Base-by-base conservation (phyloP, 2,888 invertebrate genomes). In the Mesorhabditis sp. region DNA sequence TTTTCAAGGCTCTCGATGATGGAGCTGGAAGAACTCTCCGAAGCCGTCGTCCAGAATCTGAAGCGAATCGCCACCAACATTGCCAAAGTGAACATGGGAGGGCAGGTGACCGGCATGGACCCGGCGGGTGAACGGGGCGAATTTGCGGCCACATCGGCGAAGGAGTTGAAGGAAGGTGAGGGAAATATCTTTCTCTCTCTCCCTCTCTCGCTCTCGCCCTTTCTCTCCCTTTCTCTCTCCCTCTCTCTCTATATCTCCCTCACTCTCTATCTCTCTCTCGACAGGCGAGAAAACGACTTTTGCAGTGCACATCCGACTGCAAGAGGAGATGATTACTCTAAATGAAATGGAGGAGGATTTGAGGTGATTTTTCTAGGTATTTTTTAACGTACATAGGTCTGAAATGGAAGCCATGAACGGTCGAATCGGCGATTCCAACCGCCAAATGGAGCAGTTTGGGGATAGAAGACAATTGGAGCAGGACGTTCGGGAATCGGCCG, bases 261-360 rank as follows among this genome's bases (percentile, higher is more conserved):
- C 28, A 28, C 28, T 28, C 28, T 28, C 28, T 28, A n/a, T 28
- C 28, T 28, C 28, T 28, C 28, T 28, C 28, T 28, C 28, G 28
- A 28, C 28, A 43, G 13, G 13, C 66, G 7, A 66, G 10, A 66
- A 67, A 62, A 62, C 62, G 15, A 43, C 15, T 5, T 28, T 72
- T 81, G 71, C 65, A 83, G 82, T 80, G 67, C 81, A 83, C 65
- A 74, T 83, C 62, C 77, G 82, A 4, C 74, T 83, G 10, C 83
- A 83, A 73, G 82, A 83, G 50, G 83, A 83, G 63, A 64, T 83
- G 44, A 77, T 80, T 15, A 71, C 70, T 6, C 61, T 81, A 7
- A 75, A 77, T 15, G 81, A 82, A 63, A 76, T 78, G 74, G 79
- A 83, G 64, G 70, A 43, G 66, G 72, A 58, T 70, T 72, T 72